Evolutionary conservation across 1,140 invertebrate species (phyloP), one percentile per base, ranked within the genome.

Genomic region (Drosophila saltans): DNA sequence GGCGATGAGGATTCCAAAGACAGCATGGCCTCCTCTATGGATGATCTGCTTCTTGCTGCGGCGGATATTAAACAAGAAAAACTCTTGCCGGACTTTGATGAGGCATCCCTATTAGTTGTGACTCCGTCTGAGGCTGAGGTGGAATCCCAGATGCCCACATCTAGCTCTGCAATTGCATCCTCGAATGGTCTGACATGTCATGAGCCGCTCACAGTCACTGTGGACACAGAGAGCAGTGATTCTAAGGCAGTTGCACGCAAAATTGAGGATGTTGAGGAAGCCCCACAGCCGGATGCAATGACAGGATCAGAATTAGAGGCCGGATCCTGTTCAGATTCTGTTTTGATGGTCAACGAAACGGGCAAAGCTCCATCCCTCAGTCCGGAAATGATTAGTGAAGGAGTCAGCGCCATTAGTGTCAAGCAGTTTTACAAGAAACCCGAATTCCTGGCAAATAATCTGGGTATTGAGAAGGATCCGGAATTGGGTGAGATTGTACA

Each of bases 401-500:
- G 91, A 1, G 76, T 92, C n/a, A 89, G 81, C 41, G 86, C 76
- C 21, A 90, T 91, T 3, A 91, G 91, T 48, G 91, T 92, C 2
- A 84, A 90, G 1, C 88, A 92, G 64, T 92, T 92, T 43, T 92
- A 92, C 56, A 91, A 92, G 57, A 92, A 91, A 59, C 91, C 92
- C 1, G 88, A 92, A 57, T 92, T 92, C n/a, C 66, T 92, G 8
- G 91, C 91, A 61, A 92, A 92, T 73, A 92, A 92, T 74, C 63
- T 92, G 62, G 92, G 92, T 30, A 92, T 92, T 33, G 92, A 92
- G 57, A 79, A 92, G 61, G 92, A 92, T 70, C 92, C 92, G 1
- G 91, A 92, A 66, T 63, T 92, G 11, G 91, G 91, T 10, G 92
- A 92, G 58, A 92, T 92, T 65, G 91, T 92, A 7, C 91, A 92